Percentiles rank a stretch among this genome's conserved stretches.
These are phyloP conservation scores for Brienomyrus longianalis DNA, from an alignment of 2,113 vertebrate genomes.

Conservation along the genomic window DNA sequence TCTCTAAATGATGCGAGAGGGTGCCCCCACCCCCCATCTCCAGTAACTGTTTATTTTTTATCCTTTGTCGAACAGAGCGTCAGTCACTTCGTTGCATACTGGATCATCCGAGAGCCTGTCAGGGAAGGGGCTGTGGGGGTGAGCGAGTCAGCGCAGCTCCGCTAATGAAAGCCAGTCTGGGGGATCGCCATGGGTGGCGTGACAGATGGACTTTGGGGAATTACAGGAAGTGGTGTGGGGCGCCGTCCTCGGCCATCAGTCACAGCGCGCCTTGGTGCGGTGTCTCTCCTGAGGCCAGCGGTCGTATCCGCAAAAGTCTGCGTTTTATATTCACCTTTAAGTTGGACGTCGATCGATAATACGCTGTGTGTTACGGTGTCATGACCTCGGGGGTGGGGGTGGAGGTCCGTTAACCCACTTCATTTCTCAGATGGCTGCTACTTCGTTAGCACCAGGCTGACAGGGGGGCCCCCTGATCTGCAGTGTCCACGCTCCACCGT, in stretches of 20 bases:
- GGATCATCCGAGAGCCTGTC: neutral
- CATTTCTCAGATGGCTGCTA: neutral
- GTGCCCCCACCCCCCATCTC: neutral
- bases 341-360: neutral
- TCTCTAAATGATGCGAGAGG: neutral
- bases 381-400: neutral
- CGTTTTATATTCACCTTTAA: neutral
- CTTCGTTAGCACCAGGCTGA: slow-evolving; percentile 3
- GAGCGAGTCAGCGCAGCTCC: neutral
- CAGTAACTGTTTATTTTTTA: neutral
- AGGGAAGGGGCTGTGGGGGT: neutral
- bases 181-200: neutral
- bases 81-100: neutral
- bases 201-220: neutral
- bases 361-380: neutral
- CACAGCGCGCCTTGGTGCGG: neutral
- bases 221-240: neutral
- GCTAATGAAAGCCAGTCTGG: neutral
- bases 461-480: neutral
- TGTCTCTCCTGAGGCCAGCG: neutral
- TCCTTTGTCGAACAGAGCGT: neutral
- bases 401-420: neutral
- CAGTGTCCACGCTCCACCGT: neutral
- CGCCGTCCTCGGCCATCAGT: neutral
- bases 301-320: neutral